Base-by-base conservation (phyloP, 2,113 vertebrate species). In the Elaphurus davidianus region DNA sequence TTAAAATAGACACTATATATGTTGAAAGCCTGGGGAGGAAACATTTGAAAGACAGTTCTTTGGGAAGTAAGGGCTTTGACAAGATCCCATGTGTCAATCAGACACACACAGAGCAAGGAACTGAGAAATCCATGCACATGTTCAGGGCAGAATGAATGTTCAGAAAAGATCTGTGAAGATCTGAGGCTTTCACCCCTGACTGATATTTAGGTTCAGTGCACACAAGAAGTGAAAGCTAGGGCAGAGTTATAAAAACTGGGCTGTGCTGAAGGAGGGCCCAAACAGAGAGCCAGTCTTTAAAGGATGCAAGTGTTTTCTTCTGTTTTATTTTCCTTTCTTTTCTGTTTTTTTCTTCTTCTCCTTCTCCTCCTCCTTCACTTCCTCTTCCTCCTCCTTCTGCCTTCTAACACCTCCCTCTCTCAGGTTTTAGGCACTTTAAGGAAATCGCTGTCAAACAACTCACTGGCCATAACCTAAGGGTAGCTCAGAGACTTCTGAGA, bases 371-470 rank as follows among this genome's bases (percentile, higher is more conserved):
- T 19, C 15, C 15, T 14, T 14, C 21, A 76, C 14, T 0, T 30
- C 9, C 16, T 60, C 5, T 13, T 3, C 16, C 7, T 50, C 5
- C 27, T 78, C 12, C 60, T 90, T 15, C 13, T 85, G 19, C 3
- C 27, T 6, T 79, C n/a, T 30, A 91, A 64, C 25, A 87, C 45
- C 27, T 30, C 52, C 25, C 27, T 21, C 45, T n/a, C 82, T 33
- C 30, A 40, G 13, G 47, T 36, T 86, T 8, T 47, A 60, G 16
- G 23, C 23, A 52, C 60, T 71, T 94, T 55, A 55, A 45, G 57
- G 54, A 82, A 71, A 91, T 96, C 30, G 87, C 74, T 81, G 19
- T 87, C 52, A 60, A 88, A 79, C 64, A 47, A 60, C 33, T 36
- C 45, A 0, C 55, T 57, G 33, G 74, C 62, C 47, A 67, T 23